Conservation (phyloP, 2,797 vertebrate genomes). For the Pipistrellus nathusii region DNA sequence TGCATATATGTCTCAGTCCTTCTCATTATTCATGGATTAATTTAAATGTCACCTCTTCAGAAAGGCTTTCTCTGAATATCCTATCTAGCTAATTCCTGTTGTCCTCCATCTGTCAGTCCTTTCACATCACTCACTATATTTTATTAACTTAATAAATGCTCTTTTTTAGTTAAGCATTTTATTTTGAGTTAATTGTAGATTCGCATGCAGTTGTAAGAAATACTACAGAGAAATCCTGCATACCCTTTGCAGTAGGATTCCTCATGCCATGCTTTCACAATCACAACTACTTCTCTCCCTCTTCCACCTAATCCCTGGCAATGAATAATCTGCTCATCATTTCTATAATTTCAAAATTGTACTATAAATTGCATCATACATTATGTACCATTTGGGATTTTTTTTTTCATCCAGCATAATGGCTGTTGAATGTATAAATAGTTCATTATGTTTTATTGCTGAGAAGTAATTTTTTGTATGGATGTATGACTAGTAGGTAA, state of each 20-base stretch:
- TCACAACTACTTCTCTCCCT: not conserved
- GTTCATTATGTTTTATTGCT: not conserved
- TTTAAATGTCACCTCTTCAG: not conserved
- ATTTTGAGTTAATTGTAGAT: not conserved
- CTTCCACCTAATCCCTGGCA: too few species aligned
- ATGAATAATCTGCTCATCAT: not conserved
- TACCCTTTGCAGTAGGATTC: not conserved
- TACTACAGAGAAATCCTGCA: not conserved
- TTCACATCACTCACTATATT: not conserved
- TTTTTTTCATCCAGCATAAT: not conserved
- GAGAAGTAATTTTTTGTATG: not conserved
- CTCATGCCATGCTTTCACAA: not conserved
- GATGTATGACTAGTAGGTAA: not conserved
- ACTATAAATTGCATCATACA: not conserved
- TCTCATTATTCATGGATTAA: not conserved
- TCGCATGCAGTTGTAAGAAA: not conserved
- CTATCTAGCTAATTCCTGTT: not conserved
- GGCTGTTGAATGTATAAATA: not conserved
- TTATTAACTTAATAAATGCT: not conserved
- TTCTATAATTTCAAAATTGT: not conserved
- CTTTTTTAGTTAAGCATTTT: not conserved
- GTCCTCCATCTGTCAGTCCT: not conserved
- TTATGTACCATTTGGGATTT: not conserved
- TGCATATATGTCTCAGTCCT: not conserved
- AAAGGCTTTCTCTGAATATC: not conserved